phyloP scores from a whole-genome alignment of 2,113 vertebrate genomes.

The Rhinichthys klamathensis region DNA sequence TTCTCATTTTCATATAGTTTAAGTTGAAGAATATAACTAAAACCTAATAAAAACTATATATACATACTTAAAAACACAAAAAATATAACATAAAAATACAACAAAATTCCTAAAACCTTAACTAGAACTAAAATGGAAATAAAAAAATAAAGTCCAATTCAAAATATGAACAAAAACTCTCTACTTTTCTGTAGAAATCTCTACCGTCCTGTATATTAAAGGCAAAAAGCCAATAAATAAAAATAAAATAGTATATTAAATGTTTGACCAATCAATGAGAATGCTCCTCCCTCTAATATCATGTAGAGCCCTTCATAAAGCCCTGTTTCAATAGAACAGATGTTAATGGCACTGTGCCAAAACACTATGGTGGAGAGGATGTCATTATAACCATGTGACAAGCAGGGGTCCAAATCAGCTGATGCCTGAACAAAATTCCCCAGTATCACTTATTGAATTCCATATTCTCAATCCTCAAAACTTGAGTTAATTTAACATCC shows the following conservation, averaged over 20 bases:
- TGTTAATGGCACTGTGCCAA: neutral
- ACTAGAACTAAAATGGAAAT: neutral
- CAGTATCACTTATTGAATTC: constrained; percentile 3
- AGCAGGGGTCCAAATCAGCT: constrained; percentile 20
- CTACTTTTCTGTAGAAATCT: neutral
- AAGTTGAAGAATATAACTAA: neutral
- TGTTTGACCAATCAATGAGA: neutral
- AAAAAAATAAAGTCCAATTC: neutral
- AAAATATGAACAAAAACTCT: neutral
- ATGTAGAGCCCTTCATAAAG: neutral
- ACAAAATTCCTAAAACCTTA: neutral
- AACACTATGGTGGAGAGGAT: too few relatives aligned
- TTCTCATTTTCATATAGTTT: neutral
- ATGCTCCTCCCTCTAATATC: neutral
- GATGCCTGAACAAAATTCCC: constrained; percentile 15
- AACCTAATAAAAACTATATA: neutral
- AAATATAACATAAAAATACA: neutral
- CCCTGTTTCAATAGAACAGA: neutral
- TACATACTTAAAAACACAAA: neutral
- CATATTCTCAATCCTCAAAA: constrained; percentile 14
- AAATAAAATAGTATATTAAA: neutral
- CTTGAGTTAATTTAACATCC: constrained; percentile 48
- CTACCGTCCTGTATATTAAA: neutral
- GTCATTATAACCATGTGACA: constrained; percentile 17
- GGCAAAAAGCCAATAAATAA: neutral